A percentile compares a stretch with the other conserved stretches of the same genome.
These are phyloP conservation scores for Callipepla californica DNA, from an alignment of 2,113 vertebrate species.

Conservation along the genomic window DNA sequence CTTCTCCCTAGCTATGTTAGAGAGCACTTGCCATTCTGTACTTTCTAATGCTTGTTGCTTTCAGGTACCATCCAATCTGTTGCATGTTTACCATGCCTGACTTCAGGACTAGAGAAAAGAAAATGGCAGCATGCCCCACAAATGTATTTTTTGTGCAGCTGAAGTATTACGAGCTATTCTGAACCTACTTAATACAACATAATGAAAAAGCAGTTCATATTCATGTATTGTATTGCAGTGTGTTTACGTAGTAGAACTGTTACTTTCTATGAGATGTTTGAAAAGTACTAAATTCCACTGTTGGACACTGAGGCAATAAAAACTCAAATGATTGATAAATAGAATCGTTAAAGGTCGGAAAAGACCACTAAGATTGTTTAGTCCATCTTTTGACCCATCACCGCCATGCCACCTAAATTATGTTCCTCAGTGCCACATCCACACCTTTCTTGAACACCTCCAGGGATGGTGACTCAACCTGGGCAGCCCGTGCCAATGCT, in stretches of 20 bases:
- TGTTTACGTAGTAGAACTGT: background rate
- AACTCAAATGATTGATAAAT: background rate
- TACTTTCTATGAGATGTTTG: background rate
- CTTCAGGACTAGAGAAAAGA: background rate
- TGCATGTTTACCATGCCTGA: background rate
- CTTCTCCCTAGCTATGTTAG: background rate
- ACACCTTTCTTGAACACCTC: too few species aligned
- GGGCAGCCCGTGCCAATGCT: too few species aligned
- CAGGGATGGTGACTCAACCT: too few species aligned
- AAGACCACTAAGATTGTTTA: too few species aligned
- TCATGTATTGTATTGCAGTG: background rate
- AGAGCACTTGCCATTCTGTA: background rate
- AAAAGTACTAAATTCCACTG: background rate
- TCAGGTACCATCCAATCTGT: fast-evolving
- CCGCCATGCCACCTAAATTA: too few species aligned
- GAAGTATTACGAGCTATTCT: background rate
- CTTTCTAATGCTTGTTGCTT: background rate
- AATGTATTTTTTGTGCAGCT: background rate
- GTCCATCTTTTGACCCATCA: too few species aligned
- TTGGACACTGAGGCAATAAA: background rate
- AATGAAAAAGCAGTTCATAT: background rate
- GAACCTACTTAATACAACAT: background rate
- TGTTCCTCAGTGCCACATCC: too few species aligned
- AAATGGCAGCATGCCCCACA: background rate
- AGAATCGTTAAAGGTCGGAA: too few species aligned